Evolutionary conservation across 2,113 vertebrate species (phyloP).

Genomic region (Notothenia rossii): DNA sequence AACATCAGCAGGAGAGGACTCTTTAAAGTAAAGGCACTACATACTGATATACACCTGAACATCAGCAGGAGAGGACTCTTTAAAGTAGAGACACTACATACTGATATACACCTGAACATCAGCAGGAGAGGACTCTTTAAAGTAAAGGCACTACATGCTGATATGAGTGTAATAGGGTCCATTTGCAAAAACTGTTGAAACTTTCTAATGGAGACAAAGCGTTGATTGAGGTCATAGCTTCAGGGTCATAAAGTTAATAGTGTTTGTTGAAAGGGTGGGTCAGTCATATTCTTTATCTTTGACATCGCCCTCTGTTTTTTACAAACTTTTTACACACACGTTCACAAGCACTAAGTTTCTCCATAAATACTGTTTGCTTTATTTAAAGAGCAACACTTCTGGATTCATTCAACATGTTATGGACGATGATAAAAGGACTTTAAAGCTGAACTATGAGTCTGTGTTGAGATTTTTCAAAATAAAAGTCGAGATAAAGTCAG

Average conservation of each 20-base stretch:
- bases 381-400: not conserved
- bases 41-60: too few relatives aligned
- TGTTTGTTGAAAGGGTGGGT: slow-evolving; percentile 13
- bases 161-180: too few relatives aligned
- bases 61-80: too few relatives aligned
- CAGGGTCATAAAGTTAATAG: not conserved
- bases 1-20: too few relatives aligned
- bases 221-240: not conserved
- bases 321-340: not conserved
- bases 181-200: too few relatives aligned
- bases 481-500: not conserved
- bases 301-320: not conserved
- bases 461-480: not conserved
- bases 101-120: too few relatives aligned
- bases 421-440: not conserved
- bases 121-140: too few relatives aligned
- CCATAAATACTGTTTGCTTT: not conserved
- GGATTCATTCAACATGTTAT: not conserved
- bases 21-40: too few relatives aligned
- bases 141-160: too few relatives aligned
- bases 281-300: slow-evolving; percentile 7
- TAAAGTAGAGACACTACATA: too few relatives aligned
- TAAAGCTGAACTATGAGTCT: not conserved
- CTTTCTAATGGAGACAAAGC: not conserved
- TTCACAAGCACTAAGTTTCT: not conserved